Evolutionary conservation across 2,888 invertebrate genomes (phyloP).

Genomic region (Pocota personata): DNA sequence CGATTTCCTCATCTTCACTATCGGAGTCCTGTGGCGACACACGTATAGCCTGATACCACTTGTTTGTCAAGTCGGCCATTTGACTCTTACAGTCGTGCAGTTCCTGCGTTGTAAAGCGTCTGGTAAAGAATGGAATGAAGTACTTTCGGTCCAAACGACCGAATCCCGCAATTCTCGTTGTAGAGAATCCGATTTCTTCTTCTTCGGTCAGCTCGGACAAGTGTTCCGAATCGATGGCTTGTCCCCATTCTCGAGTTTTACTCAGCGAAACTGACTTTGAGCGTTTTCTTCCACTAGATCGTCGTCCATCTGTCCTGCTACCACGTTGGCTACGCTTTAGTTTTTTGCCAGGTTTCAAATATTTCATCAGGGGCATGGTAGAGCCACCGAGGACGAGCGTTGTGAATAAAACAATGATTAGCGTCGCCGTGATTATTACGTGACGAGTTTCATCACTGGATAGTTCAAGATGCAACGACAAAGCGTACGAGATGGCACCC

Average conservation of each 20-base stretch:
- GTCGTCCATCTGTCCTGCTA: slow-evolving; percentile 78
- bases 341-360: slow-evolving; percentile 86
- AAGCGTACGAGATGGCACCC: slow-evolving; percentile 98
- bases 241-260: slow-evolving; percentile 99
- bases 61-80: slow-evolving; percentile 97
- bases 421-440: slow-evolving; percentile 98
- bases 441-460: slow-evolving; percentile 95
- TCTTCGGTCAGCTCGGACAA: slow-evolving; percentile 96
- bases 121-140: slow-evolving; percentile 97
- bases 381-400: slow-evolving; percentile 98
- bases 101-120: slow-evolving; percentile 98
- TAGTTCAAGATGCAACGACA: slow-evolving; percentile 97
- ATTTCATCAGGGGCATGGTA: slow-evolving; percentile 98
- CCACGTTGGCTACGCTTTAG: slow-evolving; percentile 76
- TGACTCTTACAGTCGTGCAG: slow-evolving; percentile 97
- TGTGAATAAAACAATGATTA: slow-evolving; percentile 98
- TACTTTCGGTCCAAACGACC: slow-evolving; percentile 96
- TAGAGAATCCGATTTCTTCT: slow-evolving; percentile 92
- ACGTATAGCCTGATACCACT: slow-evolving; percentile 98
- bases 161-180: slow-evolving; percentile 92
- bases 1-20: slow-evolving; percentile 85
- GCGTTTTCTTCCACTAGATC: slow-evolving; percentile 85
- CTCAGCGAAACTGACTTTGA: slow-evolving; percentile 95
- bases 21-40: slow-evolving; percentile 94
- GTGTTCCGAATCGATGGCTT: slow-evolving; percentile 96